Conservation (phyloP, 1,140 invertebrate species). For the Adelges cooleyi region DNA sequence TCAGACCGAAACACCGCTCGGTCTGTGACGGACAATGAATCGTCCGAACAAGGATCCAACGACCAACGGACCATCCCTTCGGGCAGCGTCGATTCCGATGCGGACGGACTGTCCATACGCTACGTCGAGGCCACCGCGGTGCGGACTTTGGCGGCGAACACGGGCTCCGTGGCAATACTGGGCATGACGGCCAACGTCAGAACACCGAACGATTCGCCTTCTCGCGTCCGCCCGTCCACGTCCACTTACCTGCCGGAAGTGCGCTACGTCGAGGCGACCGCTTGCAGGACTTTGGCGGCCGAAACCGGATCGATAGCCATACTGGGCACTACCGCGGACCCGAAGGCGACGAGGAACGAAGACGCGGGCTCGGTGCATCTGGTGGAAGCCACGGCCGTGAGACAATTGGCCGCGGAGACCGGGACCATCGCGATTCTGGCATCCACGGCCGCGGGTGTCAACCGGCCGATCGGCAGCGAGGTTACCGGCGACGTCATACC, state of each 20-base stretch:
- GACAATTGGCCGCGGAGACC: conserved; percentile 33
- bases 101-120: background rate
- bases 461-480: background rate
- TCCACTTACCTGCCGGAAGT: background rate
- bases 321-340: conserved; percentile 20
- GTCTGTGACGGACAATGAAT: no score
- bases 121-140: conserved; percentile 33
- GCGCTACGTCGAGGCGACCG: conserved; percentile 32
- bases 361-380: background rate
- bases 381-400: conserved; percentile 33
- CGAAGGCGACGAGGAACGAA: background rate
- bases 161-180: conserved; percentile 34
- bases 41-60: no score
- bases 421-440: conserved; percentile 34
- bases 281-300: conserved; percentile 33
- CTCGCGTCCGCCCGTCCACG: background rate
- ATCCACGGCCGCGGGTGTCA: conserved; percentile 28
- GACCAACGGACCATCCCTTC: no score
- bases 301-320: conserved; percentile 35
- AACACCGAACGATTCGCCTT: background rate
- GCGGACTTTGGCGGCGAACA: conserved; percentile 32
- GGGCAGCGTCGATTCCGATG: background rate
- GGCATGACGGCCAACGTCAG: conserved; percentile 34
- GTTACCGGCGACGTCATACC: background rate
- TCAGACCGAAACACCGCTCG: no score